Percentiles rank a stretch among this genome's conserved stretches.
Conservation (phyloP, 2,888 invertebrate species). For the Drosophila peninsularis region DNA sequence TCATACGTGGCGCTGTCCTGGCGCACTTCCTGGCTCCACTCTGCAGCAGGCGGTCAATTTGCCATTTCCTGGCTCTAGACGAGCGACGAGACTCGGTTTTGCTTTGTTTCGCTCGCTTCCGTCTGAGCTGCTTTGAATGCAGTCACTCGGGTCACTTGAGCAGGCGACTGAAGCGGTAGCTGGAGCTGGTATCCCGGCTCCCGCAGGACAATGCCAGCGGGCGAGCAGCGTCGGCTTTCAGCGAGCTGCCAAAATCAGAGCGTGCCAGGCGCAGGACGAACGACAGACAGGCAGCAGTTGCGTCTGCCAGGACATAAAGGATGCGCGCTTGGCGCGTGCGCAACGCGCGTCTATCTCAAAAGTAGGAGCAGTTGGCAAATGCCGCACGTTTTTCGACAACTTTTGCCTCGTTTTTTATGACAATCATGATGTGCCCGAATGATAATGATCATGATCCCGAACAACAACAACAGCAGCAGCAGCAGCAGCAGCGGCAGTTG, state of each 20-base stretch:
- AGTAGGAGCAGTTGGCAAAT: slow-evolving; percentile 53
- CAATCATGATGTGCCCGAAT: slow-evolving; percentile 21
- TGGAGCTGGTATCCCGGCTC: slow-evolving; percentile 26
- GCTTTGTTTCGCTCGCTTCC: slow-evolving; percentile 43
- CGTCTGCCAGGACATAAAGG: slow-evolving; percentile 17
- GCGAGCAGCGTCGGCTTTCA: slow-evolving; percentile 27
- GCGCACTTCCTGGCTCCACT: slow-evolving; percentile 68
- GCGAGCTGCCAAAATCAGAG: slow-evolving; percentile 62
- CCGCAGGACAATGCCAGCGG: slow-evolving; percentile 53
- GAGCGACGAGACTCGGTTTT: slow-evolving; percentile 18
- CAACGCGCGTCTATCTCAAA: slow-evolving; percentile 49
- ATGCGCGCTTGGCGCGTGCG: slow-evolving; percentile 63
- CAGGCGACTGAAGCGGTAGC: slow-evolving; percentile 5
- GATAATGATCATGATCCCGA: slow-evolving; percentile 44
- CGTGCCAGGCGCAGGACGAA: slow-evolving; percentile 46
- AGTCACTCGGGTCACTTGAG: slow-evolving; percentile 70
- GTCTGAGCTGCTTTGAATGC: slow-evolving; percentile 67
- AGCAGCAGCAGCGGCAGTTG: background rate
- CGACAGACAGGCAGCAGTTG: slow-evolving; percentile 3
- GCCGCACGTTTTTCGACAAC: slow-evolving; percentile 72
- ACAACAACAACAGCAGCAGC: slow-evolving; percentile 5
- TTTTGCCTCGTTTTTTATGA: slow-evolving; percentile 71
- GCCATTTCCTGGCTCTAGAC: slow-evolving; percentile 77
- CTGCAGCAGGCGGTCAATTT: slow-evolving; percentile 84
- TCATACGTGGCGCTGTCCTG: slow-evolving; percentile 69